Evolutionary conservation across 2,888 invertebrate genomes (phyloP), one percentile per base, ranked within the genome.

Genomic region (Ophion ventricosus): DNA sequence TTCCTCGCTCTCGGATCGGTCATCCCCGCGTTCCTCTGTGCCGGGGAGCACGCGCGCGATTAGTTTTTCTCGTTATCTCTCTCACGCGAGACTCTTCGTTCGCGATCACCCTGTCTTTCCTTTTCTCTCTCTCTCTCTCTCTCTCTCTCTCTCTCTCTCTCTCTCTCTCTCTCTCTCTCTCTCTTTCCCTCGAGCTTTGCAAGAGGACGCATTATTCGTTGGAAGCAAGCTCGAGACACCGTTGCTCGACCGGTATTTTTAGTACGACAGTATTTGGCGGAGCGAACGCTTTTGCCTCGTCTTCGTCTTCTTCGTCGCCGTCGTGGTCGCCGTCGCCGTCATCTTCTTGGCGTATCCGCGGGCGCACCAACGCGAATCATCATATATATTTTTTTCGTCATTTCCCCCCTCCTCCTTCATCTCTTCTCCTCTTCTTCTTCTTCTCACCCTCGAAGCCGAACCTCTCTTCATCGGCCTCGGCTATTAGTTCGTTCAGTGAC

Each of bases 201-300:
- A 77, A 85, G 89, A 88, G 89, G 87, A 89, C 88, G 89, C 86
- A 88, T 88, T 89, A 88, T 89, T 90, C 88, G 90, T 89, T 88
- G 88, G 88, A 76, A 88, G 89, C 89, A 86, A 86, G 87, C 88
- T 88, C 87, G 87, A 88, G 88, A 85, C 88, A 91, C 90, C 89
- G 87, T 86, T 87, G 83, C 86, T 84, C 86, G 77, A 69, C 74
- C 87, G 91, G 83, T 93, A 93, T 93, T 93, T 93, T 93, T 92
- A 93, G 93, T 92, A 88, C 89, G 90, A 88, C 90, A 91, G 90
- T 91, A 92, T 93, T 93, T 93, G 93, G 93, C 93, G 92, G 92
- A 91, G 91, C 89, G 91, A 88, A 87, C 88, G 84, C 86, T 86
- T 85, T 80, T 70, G 82, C 83, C 87, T 88, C 87, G 86, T 74